phyloP scores from a whole-genome alignment of 2,888 invertebrate genomes.

The Clitarchus hookeri region DNA sequence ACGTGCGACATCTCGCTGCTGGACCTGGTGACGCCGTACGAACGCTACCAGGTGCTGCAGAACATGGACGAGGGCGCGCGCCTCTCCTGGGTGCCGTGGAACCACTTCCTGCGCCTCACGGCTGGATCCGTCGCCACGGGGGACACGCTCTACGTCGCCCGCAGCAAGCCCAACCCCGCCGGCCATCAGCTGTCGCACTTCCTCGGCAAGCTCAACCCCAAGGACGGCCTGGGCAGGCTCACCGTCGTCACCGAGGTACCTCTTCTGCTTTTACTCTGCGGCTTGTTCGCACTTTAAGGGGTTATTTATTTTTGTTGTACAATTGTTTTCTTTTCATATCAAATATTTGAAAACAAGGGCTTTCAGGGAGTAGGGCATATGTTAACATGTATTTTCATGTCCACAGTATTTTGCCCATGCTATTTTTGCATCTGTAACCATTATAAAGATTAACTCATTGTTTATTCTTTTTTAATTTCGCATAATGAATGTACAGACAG shows the following conservation, averaged over 20 bases:
- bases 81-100: conserved; percentile 77
- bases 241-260: conserved; percentile 66
- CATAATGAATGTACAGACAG: too few species aligned
- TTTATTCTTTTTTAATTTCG: too few species aligned
- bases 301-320: background rate
- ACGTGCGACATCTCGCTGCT: conserved; percentile 46
- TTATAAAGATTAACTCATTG: too few species aligned
- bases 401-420: too few species aligned
- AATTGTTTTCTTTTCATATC: too few species aligned
- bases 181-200: conserved; percentile 58
- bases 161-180: conserved; percentile 33
- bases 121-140: conserved; percentile 66
- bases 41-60: conserved; percentile 71
- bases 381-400: too few species aligned
- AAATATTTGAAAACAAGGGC: too few species aligned
- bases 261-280: conserved; percentile 27
- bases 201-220: conserved; percentile 72
- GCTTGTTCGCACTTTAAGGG: too few species aligned
- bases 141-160: conserved; percentile 55
- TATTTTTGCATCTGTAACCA: too few species aligned
- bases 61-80: conserved; percentile 78
- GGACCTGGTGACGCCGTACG: conserved; percentile 38
- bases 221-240: conserved; percentile 68
- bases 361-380: too few species aligned
- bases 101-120: conserved; percentile 65